Conservation (phyloP, 1,140 invertebrate genomes). For the Elysia chlorotica region DNA sequence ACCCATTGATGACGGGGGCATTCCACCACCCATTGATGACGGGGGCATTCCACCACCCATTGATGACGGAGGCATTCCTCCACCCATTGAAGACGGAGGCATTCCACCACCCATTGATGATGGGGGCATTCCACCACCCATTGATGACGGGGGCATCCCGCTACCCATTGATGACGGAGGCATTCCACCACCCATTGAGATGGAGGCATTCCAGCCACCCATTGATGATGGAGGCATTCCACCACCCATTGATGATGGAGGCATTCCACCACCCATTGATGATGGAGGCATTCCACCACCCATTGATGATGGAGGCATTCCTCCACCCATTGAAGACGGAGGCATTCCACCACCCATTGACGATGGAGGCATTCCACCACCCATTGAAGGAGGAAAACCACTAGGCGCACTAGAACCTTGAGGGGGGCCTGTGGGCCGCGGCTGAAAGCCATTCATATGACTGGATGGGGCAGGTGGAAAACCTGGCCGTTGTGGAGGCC, state of each 20-base stretch:
- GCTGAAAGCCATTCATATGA: too few species aligned
- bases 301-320: slow-evolving; percentile 18
- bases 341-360: neutral
- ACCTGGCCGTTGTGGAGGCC: too few species aligned
- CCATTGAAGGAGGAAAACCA: neutral
- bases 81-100: slow-evolving; percentile 6
- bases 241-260: slow-evolving; percentile 8
- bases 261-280: slow-evolving; percentile 12
- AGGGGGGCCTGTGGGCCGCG: too few species aligned
- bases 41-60: slow-evolving; percentile 10
- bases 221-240: slow-evolving; percentile 21
- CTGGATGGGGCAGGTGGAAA: too few species aligned
- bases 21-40: neutral
- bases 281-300: slow-evolving; percentile 17
- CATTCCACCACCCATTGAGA: neutral
- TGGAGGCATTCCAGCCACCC: slow-evolving; percentile 16
- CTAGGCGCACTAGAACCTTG: too few species aligned
- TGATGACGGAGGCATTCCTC: neutral
- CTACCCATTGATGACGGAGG: slow-evolving; percentile 5
- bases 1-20: neutral
- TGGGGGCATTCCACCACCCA: slow-evolving; percentile 15
- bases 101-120: neutral
- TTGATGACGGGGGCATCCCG: neutral
- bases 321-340: neutral
- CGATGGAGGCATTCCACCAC: slow-evolving; percentile 5